Evolutionary conservation across 2,888 invertebrate species (phyloP), one percentile per base, ranked within the genome.

Genomic region (Philaethria dido): DNA sequence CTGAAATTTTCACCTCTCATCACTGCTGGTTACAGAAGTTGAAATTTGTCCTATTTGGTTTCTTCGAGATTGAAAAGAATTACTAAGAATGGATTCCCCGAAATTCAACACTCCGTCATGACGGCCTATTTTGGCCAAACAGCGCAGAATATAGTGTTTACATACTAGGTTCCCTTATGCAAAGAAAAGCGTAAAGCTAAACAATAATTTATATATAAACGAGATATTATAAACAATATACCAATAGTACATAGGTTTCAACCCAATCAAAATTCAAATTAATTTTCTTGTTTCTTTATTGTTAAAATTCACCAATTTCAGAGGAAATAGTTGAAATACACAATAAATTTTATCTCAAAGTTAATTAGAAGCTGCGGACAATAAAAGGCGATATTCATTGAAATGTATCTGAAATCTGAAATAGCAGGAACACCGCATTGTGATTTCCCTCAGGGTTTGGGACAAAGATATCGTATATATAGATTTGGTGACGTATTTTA

Each of bases 371-470:
- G 33, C 14, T 33, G 14, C 60, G 18, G 20, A 29, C 29, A 60
- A 60, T 60, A 60, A 60, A 60, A 60, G 60, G 47, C 16, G 60
- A 60, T 45, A 47, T 47, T 33, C 60, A 45, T 57, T 57, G 57
- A 60, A 60, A 60, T 47, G 18, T 60, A 60, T 60, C 47, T 60
- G 18, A 33, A 18, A 60, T 45, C 52, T 52, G 33, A 52, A 52
- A 60, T 16, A 29, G 60, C 33, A 45, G 47, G 25, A 29, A 47
- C 60, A 60, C 60, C 45, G 60, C 8, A 9, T 33, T 60, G 60
- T 33, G 60, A 60, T 60, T 60, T 60, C 60, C 60, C 60, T 33
- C 47, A 2, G 60, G 60, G 45, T 9, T 60, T 14, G 33, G n/a
- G 47, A 60, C 60, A 60, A 45, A 45, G 45, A 45, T 45, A 14